Conservation (phyloP, 2,888 invertebrate genomes). For the Spialia ferax region DNA sequence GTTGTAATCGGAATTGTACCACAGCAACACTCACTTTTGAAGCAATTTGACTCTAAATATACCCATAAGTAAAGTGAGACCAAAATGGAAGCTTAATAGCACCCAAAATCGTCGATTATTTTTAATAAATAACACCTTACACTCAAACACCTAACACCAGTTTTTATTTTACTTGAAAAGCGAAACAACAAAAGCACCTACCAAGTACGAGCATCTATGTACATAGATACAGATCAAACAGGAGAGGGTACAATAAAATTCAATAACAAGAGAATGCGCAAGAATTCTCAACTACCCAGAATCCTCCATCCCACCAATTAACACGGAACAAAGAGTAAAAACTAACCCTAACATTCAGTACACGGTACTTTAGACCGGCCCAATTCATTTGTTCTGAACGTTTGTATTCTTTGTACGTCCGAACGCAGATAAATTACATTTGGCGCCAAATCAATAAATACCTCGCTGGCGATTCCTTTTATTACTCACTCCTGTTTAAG, state of each 20-base stretch:
- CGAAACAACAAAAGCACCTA: not conserved
- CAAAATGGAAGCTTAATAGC: no score
- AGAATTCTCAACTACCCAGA: conserved; percentile 6
- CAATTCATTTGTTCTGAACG: conserved; percentile 32
- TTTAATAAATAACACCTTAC: no score
- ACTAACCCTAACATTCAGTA: conserved; percentile 27
- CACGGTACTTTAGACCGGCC: conserved; percentile 25
- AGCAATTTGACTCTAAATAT: no score
- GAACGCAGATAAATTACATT: conserved; percentile 44
- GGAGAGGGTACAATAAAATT: not conserved
- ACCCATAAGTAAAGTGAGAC: no score
- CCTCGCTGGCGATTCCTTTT: conserved; percentile 21
- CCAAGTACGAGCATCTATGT: no score
- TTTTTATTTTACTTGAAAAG: not conserved
- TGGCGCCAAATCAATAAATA: conserved; percentile 37
- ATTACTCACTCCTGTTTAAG: conserved; percentile 13
- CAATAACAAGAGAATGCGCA: not conserved
- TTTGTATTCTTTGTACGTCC: conserved; percentile 43
- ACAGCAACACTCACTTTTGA: no score
- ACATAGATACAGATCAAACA: no score
- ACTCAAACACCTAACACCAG: no score
- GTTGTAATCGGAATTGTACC: no score
- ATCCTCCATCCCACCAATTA: conserved; percentile 26
- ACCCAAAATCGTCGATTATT: no score
- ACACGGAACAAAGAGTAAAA: conserved; percentile 31